A percentile compares a stretch with the other conserved stretches of the same genome.
Conservation (phyloP, 2,888 invertebrate genomes). For the Phyllotreta cruciferae region DNA sequence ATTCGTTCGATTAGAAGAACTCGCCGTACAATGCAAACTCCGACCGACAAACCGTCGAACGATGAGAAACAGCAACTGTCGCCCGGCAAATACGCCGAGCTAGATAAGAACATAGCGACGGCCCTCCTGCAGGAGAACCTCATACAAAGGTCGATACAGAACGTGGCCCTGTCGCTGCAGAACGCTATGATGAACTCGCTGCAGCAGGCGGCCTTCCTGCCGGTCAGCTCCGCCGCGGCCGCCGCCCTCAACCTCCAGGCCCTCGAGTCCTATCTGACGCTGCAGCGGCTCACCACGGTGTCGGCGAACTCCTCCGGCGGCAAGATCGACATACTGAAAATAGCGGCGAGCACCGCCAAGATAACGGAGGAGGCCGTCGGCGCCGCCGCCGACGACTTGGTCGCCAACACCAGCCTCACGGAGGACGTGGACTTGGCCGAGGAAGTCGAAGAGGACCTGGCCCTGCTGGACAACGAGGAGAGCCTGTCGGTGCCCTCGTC, state of each 20-base stretch:
- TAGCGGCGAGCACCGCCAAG: slow-evolving; percentile 63
- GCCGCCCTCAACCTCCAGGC: slow-evolving; percentile 86
- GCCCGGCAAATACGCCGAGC: slow-evolving; percentile 40
- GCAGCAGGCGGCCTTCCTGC: slow-evolving; percentile 82
- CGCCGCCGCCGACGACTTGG: slow-evolving; percentile 49
- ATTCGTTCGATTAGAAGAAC: too few species aligned
- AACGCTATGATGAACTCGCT: slow-evolving; percentile 85
- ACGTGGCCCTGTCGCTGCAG: slow-evolving; percentile 81
- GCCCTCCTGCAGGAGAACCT: slow-evolving; percentile 69
- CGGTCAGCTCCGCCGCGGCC: slow-evolving; percentile 83
- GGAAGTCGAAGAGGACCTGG: slow-evolving; percentile 77
- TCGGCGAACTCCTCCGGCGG: slow-evolving; percentile 61
- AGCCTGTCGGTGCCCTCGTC: slow-evolving; percentile 64
- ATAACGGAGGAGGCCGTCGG: slow-evolving; percentile 53
- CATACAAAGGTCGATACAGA: slow-evolving; percentile 68
- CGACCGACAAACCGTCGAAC: slow-evolving; percentile 32
- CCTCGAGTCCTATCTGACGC: slow-evolving; percentile 82
- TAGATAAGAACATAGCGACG: slow-evolving; percentile 32
- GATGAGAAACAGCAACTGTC: slow-evolving; percentile 38
- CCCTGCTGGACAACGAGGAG: slow-evolving; percentile 78
- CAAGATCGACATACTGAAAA: slow-evolving; percentile 73
- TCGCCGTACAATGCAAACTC: slow-evolving; percentile 39
- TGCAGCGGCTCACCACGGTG: slow-evolving; percentile 78
- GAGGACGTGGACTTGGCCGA: slow-evolving; percentile 74
- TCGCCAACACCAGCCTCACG: slow-evolving; percentile 55